Conservation (phyloP, 2,113 vertebrate genomes). For the Propithecus coquereli region DNA sequence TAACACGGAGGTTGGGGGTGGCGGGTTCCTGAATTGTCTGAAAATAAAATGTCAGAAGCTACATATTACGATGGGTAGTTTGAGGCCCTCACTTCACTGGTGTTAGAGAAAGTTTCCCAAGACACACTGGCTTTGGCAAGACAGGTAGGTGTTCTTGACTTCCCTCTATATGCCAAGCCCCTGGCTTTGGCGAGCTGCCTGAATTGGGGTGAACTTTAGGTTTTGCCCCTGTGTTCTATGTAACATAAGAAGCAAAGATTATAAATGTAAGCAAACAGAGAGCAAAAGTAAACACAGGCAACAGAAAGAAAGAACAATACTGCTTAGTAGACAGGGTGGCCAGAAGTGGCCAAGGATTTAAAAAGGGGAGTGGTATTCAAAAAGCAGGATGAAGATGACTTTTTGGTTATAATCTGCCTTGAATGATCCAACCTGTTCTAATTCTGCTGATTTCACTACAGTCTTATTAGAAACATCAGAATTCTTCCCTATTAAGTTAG, state of each 20-base stretch:
- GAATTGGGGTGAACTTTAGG: conserved; percentile 59
- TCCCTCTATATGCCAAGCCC: background rate
- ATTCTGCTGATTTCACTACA: background rate
- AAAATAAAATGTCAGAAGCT: background rate
- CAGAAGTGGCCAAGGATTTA: background rate
- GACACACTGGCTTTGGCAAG: background rate
- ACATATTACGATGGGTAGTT: background rate
- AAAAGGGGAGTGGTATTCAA: background rate
- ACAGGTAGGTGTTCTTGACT: background rate
- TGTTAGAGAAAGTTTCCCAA: background rate
- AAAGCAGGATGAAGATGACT: background rate
- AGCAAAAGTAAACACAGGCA: conserved; percentile 57
- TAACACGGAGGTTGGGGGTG: background rate
- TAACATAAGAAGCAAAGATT: conserved; percentile 70
- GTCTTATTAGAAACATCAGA: background rate
- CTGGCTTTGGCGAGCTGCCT: conserved; percentile 23
- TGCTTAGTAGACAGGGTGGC: background rate
- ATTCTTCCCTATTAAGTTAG: background rate
- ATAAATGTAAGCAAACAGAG: conserved; percentile 66
- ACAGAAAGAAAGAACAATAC: background rate
- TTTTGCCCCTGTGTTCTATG: conserved; percentile 57
- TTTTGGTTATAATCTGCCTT: background rate
- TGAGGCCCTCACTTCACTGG: background rate
- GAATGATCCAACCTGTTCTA: background rate
- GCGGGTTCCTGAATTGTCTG: background rate